phyloP scores from a whole-genome alignment of 1,140 invertebrate species.

The Drosophila elegans region DNA sequence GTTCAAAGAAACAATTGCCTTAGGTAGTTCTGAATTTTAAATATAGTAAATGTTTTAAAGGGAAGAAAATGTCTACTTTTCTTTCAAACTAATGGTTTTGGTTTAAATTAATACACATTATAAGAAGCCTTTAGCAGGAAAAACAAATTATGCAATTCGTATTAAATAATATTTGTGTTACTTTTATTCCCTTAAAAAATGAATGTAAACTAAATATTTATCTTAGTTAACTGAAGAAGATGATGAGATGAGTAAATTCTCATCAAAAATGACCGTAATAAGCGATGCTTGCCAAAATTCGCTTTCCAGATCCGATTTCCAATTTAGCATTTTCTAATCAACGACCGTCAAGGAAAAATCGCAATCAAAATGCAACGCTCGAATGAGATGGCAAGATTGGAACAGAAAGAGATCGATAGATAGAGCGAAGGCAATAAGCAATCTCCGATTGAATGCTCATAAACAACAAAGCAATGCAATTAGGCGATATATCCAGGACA shows the following conservation, averaged over 20 bases:
- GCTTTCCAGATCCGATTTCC: slow-evolving; percentile 18
- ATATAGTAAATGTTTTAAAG: too few relatives aligned
- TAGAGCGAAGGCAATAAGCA: slow-evolving; percentile 36
- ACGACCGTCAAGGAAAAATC: slow-evolving; percentile 17
- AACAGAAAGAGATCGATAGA: not conserved
- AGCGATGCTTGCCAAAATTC: slow-evolving; percentile 28
- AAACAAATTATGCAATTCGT: too few relatives aligned
- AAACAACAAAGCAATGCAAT: slow-evolving; percentile 61
- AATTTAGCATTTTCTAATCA: slow-evolving; percentile 45
- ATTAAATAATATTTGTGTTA: too few relatives aligned
- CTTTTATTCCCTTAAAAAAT: too few relatives aligned
- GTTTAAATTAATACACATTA: too few relatives aligned
- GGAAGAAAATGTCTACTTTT: too few relatives aligned
- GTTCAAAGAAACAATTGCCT: not conserved
- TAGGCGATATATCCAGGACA: slow-evolving; percentile 35
- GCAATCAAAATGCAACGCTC: slow-evolving; percentile 22
- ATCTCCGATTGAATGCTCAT: slow-evolving; percentile 49
- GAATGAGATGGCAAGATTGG: not conserved
- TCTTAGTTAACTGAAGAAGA: too few relatives aligned
- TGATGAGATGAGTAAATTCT: too few relatives aligned
- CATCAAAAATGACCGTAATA: slow-evolving; percentile 10
- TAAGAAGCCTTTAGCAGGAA: too few relatives aligned
- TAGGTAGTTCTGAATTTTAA: too few relatives aligned
- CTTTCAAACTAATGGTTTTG: too few relatives aligned
- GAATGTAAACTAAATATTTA: too few relatives aligned